Evolutionary conservation across 2,113 vertebrate species (phyloP), one percentile per base, ranked within the genome.

Genomic region (Heterocephalus glaber): DNA sequence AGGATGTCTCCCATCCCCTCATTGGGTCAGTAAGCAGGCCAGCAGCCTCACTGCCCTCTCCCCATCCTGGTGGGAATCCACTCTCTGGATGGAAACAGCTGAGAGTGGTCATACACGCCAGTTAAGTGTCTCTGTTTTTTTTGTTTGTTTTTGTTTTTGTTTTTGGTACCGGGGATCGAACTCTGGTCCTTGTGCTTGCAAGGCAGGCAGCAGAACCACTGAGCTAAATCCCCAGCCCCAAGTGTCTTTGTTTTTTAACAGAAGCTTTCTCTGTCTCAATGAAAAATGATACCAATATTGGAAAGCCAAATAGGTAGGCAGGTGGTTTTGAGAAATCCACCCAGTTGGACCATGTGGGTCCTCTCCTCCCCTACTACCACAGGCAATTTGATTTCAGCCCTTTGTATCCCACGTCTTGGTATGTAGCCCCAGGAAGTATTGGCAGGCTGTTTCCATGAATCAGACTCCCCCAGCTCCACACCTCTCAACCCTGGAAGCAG

Each of bases 261-360:
- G 41, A 7, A 66, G 20, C 3, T 72, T 82, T 58, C 63, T 7
- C 16, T 70, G 19, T 28, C 47, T 90, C 80, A 30, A 4, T 54
- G 26, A 30, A 84, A 54, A 89, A 26, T 38, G 30, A 60, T 24
- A 44, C 20, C 83, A 44, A 22, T 7, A 60, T n/a, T 47, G 12
- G 47, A 30, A 41, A 68, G 41, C 63, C 28, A 41, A n/a, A 83
- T 19, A 28, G 61, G 28, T 2, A 56, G 66, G 14, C 16, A 24
- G 35, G 54, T 30, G 26, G 54, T 63, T 60, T 41, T 44, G 47
- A 83, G 95, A 88, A 72, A 35, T 19, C 66, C 16, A 38, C 19
- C 49, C 2, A 16, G 30, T 4, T 61, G 63, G 68, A 2, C 33
- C 47, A 1, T 30, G 30, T 0, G 7, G 2, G 5, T 6, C 47